Evolutionary conservation across 92 coral and sea anemone genomes (phyloP).

Genomic region (Zoanthus sansibaricus): DNA sequence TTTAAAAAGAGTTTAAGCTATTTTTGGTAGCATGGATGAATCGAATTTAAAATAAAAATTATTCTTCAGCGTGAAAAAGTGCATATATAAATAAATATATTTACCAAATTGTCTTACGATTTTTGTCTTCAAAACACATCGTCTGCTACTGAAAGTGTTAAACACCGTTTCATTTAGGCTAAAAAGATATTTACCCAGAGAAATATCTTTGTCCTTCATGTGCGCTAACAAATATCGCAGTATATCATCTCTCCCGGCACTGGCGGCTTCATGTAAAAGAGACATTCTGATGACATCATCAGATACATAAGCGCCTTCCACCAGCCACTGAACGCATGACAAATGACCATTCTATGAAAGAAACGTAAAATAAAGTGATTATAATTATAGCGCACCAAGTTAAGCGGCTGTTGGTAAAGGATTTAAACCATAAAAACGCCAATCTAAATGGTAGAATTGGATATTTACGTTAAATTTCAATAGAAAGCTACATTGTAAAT

Average conservation of each 20-base stretch:
- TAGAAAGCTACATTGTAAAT: neutral
- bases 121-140: no score
- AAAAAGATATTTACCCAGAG: slow-evolving; percentile 55
- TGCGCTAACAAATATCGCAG: slow-evolving; percentile 73
- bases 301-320: slow-evolving; percentile 72
- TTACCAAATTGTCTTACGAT: no score
- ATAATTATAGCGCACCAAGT: neutral
- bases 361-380: neutral
- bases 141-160: neutral
- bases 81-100: no score
- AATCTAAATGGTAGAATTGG: neutral
- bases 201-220: slow-evolving; percentile 52
- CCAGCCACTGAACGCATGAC: slow-evolving; percentile 85
- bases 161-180: neutral
- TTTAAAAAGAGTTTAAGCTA: no score
- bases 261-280: slow-evolving; percentile 75
- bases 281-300: slow-evolving; percentile 65
- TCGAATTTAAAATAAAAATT: no score
- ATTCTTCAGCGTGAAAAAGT: no score
- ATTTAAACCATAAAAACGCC: neutral
- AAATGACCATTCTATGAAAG: slow-evolving; percentile 77
- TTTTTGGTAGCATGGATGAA: no score
- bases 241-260: slow-evolving; percentile 81
- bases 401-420: neutral
- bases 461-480: neutral